phyloP scores from a whole-genome alignment of 2,888 invertebrate species.

The Hydrotaea diabolus region DNA sequence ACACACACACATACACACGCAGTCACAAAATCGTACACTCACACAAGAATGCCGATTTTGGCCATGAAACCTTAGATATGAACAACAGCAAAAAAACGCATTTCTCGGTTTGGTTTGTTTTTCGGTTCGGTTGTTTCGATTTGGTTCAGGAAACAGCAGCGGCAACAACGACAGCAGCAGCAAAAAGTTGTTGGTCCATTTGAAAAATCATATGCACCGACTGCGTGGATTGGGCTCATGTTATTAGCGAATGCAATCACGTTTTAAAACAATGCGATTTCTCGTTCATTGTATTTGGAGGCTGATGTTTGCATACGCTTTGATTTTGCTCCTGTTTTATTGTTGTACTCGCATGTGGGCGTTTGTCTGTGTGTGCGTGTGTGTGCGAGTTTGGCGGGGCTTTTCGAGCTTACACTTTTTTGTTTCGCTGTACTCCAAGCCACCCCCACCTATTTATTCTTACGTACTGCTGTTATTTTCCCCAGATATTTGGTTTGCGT shows the following conservation, averaged over 20 bases:
- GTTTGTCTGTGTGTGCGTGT: no score
- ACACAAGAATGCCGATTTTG: background rate
- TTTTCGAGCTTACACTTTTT: no score
- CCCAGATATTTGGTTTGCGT: background rate
- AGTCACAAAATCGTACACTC: background rate
- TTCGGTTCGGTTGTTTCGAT: background rate
- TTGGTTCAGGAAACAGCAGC: constrained; percentile 2
- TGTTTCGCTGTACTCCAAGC: background rate
- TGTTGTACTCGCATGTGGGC: no score
- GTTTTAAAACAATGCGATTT: constrained; percentile 55
- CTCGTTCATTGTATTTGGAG: constrained; percentile 43
- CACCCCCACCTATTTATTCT: constrained; percentile 46
- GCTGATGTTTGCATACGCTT: constrained; percentile 47
- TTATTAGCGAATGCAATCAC: constrained; percentile 61
- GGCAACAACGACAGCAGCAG: no score
- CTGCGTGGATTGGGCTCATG: background rate
- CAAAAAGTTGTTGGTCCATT: background rate
- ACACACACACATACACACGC: background rate
- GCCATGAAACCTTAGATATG: constrained; percentile 23
- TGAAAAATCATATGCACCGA: constrained; percentile 13
- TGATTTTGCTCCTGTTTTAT: background rate
- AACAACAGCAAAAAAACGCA: background rate
- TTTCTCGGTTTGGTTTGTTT: background rate
- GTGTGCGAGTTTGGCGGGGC: no score
- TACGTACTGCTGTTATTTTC: constrained; percentile 47